phyloP scores from a whole-genome alignment of 2,113 vertebrate species.

The Grallaria varia region DNA sequence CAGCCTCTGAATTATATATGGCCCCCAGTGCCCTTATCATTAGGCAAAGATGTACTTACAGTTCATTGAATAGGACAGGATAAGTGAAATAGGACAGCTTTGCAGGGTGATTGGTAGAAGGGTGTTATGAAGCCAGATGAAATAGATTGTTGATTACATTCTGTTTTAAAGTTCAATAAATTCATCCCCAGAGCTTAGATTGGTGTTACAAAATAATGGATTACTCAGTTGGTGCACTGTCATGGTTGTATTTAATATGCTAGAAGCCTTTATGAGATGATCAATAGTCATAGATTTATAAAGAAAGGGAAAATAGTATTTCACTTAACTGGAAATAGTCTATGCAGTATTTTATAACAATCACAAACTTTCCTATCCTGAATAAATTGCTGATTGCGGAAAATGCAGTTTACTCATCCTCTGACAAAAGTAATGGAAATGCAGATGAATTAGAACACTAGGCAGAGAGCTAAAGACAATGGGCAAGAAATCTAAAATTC shows the following conservation, averaged over 20 bases:
- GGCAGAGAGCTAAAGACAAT: not conserved
- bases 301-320: slow-evolving; percentile 29
- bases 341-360: slow-evolving; percentile 28
- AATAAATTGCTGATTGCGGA: not conserved
- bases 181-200: slow-evolving; percentile 7
- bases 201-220: slow-evolving; percentile 38
- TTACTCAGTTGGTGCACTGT: not conserved
- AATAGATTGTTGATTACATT: slow-evolving; percentile 59
- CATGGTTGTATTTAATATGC: slow-evolving; percentile 24
- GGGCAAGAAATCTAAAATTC: not conserved
- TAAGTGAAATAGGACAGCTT: slow-evolving; percentile 34
- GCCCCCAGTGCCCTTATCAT: slow-evolving; percentile 36
- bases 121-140: slow-evolving; percentile 28
- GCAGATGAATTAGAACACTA: not conserved
- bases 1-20: slow-evolving; percentile 63
- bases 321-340: slow-evolving; percentile 11
- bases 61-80: slow-evolving; percentile 49
- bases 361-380: not conserved
- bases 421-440: not conserved
- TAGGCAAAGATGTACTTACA: slow-evolving; percentile 47
- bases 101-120: slow-evolving; percentile 16
- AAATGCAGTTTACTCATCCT: not conserved
- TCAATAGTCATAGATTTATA: slow-evolving; percentile 50
- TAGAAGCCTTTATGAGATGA: slow-evolving; percentile 28
- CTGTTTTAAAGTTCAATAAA: slow-evolving; percentile 59